Percentiles rank a stretch among this genome's conserved stretches.
Evolutionary conservation across 2,888 invertebrate genomes (phyloP).

Genomic region (Drosophila anomalata): DNA sequence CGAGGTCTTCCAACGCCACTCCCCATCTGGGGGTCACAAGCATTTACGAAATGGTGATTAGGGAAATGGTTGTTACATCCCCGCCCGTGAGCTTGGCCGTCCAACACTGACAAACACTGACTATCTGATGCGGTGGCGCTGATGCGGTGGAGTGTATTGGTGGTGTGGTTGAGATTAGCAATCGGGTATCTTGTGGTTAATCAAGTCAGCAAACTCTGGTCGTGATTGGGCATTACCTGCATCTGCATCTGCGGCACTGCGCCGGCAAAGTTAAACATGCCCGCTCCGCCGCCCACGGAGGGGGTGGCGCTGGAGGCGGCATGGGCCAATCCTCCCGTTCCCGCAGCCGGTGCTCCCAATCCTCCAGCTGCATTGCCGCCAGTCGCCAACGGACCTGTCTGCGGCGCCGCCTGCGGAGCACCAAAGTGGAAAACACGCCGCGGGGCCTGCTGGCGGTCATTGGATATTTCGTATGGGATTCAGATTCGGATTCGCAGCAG

Average conservation of each 20-base stretch:
- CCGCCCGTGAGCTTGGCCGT: not conserved
- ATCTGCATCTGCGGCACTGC: conserved; percentile 46
- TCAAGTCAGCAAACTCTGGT: conserved; percentile 13
- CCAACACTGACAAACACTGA: not conserved
- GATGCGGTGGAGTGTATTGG: not conserved
- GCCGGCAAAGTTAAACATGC: conserved; percentile 56
- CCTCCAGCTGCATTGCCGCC: not conserved
- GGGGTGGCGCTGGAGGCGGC: conserved; percentile 17
- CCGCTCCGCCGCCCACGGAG: conserved; percentile 9
- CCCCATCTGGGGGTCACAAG: too few relatives aligned
- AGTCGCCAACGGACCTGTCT: conserved; percentile 6
- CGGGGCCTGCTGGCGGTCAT: conserved; percentile 1
- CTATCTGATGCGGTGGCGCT: not conserved
- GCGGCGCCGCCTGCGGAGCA: conserved; percentile 14
- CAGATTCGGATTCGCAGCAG: conserved; percentile 5
- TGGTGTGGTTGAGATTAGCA: conserved; percentile 9
- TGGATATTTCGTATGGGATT: not conserved
- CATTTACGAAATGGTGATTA: too few relatives aligned
- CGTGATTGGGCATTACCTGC: conserved; percentile 57
- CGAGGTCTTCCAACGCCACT: too few relatives aligned
- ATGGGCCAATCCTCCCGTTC: not conserved
- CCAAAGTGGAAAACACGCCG: conserved; percentile 61
- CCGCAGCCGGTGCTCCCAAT: conserved; percentile 6
- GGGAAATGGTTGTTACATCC: not conserved
- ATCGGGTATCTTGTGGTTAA: conserved; percentile 2